Evolutionary conservation across 2,797 vertebrate species (phyloP).

Genomic region (Sternarchorhynchus goeldii): DNA sequence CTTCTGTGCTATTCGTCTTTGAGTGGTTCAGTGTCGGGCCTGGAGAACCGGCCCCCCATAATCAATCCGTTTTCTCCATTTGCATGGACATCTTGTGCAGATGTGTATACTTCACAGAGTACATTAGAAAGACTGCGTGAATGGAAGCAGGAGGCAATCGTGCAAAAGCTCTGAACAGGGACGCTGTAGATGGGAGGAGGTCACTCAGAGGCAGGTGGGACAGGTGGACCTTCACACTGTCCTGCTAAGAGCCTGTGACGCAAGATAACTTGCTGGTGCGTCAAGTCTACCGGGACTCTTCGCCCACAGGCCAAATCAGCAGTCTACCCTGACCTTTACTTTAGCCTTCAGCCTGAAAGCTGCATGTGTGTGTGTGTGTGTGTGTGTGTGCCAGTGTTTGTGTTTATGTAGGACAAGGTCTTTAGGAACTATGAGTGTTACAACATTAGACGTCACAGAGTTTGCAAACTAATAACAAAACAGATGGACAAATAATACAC

Average conservation of each 20-base stretch:
- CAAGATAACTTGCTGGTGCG: slow-evolving; percentile 21
- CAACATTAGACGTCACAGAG: neutral
- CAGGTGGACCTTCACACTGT: slow-evolving; percentile 10
- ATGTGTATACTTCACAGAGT: neutral
- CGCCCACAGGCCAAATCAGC: slow-evolving; percentile 42
- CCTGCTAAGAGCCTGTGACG: slow-evolving; percentile 38
- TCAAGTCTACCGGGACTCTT: slow-evolving; percentile 44
- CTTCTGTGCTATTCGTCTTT: neutral
- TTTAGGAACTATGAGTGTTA: slow-evolving; percentile 20
- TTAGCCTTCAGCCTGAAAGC: slow-evolving; percentile 16
- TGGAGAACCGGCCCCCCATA: neutral
- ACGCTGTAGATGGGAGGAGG: neutral
- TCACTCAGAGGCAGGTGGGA: slow-evolving; percentile 31
- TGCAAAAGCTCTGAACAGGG: neutral
- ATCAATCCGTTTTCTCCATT: neutral
- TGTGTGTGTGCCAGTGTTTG: neutral
- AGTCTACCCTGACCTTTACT: slow-evolving; percentile 42
- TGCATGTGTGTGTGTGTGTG: neutral
- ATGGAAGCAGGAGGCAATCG: neutral
- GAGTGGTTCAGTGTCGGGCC: neutral
- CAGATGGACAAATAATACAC: neutral
- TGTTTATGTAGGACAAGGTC: neutral
- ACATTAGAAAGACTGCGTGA: neutral
- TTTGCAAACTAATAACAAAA: no score
- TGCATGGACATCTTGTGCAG: neutral